Percentiles rank a stretch among this genome's conserved stretches.
Evolutionary conservation across 2,113 vertebrate species (phyloP).

Genomic region (Phalacrocorax pelagicus): DNA sequence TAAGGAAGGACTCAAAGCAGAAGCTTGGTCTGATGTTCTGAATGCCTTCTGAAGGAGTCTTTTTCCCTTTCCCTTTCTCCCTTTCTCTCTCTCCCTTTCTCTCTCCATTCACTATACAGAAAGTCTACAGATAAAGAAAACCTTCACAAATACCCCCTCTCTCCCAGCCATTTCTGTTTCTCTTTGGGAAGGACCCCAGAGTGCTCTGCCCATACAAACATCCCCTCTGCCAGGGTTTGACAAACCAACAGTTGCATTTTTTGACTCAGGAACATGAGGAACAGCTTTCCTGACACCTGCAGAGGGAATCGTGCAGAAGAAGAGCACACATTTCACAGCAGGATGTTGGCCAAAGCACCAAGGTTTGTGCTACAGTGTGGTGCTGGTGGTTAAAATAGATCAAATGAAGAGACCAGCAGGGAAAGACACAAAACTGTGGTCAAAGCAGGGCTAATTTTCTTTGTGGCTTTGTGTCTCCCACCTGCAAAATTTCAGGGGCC

Average conservation of each 20-base stretch:
- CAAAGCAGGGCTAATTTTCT: background rate
- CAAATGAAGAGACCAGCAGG: background rate
- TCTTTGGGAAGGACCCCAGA: background rate
- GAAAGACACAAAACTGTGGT: background rate
- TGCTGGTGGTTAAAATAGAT: constrained; percentile 2
- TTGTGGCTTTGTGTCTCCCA: background rate
- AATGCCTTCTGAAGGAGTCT: background rate
- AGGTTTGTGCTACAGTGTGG: background rate
- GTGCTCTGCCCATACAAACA: background rate
- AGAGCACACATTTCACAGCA: background rate
- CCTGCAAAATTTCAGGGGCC: background rate
- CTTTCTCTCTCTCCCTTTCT: background rate
- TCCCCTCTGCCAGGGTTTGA: background rate
- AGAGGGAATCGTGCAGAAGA: background rate
- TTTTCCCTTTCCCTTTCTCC: background rate
- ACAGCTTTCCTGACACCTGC: constrained; percentile 37
- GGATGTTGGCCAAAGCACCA: background rate
- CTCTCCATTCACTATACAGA: background rate
- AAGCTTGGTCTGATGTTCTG: background rate
- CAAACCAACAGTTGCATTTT: background rate
- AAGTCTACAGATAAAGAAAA: background rate
- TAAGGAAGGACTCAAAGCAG: background rate
- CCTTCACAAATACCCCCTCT: background rate
- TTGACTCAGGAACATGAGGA: background rate
- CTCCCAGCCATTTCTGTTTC: background rate